These are phyloP conservation scores for Barypeithes pellucidus DNA, from an alignment of 2,888 invertebrate species.

Conservation along the genomic window DNA sequence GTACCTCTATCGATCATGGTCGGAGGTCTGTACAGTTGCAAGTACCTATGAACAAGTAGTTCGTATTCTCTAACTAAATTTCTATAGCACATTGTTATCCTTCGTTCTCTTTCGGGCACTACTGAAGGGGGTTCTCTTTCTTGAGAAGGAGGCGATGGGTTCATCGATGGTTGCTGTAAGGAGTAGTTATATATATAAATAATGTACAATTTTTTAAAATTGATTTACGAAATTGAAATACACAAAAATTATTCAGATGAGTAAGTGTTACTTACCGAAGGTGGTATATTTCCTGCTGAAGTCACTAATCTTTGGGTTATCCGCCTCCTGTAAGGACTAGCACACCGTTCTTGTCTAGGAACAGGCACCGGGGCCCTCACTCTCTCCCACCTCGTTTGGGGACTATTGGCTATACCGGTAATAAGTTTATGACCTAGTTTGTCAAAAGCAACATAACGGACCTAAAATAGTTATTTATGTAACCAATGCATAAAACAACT, in stretches of 20 bases:
- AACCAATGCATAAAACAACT: too few species aligned
- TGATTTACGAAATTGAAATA: too few species aligned
- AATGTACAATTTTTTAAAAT: not conserved
- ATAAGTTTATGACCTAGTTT: constrained; percentile 85
- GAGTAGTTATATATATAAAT: not conserved
- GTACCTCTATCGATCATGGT: constrained; percentile 79
- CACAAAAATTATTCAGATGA: too few species aligned
- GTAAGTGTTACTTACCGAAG: constrained; percentile 29
- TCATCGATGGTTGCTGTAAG: constrained; percentile 39
- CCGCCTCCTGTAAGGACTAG: constrained; percentile 65
- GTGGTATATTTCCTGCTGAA: constrained; percentile 38
- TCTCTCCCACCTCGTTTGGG: constrained; percentile 73
- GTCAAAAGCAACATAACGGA: constrained; percentile 89
- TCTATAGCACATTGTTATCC: constrained; percentile 71
- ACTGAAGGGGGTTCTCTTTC: constrained; percentile 61
- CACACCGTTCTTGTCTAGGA: constrained; percentile 64
- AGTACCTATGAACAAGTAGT: constrained; percentile 71
- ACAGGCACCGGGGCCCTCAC: constrained; percentile 67
- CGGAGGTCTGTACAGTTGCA: constrained; percentile 70
- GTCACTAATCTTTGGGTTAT: constrained; percentile 65
- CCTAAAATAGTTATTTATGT: constrained; percentile 58
- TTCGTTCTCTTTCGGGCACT: constrained; percentile 70
- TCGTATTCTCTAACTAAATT: constrained; percentile 73
- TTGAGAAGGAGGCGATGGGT: constrained; percentile 38
- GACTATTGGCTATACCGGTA: constrained; percentile 85